phyloP scores from a whole-genome alignment of 2,113 vertebrate genomes.

The Thymallus thymallus region DNA sequence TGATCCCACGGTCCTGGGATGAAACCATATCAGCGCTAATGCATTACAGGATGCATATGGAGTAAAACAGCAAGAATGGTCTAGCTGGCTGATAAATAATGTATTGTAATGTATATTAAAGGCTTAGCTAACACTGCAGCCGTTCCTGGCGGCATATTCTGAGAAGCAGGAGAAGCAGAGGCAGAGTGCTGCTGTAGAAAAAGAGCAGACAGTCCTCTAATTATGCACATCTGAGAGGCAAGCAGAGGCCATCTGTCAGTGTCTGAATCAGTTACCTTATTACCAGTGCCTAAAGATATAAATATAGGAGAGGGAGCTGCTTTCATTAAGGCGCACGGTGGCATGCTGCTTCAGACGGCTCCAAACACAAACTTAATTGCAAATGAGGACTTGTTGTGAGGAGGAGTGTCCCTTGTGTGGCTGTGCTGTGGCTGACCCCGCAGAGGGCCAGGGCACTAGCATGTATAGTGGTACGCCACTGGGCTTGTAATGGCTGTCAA shows the following conservation, averaged over 20 bases:
- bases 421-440: conserved; percentile 30
- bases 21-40: conserved; percentile 68
- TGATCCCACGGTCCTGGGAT: conserved; percentile 67
- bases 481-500: conserved; percentile 51
- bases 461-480: conserved; percentile 27
- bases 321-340: conserved; percentile 69
- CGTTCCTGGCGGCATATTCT: conserved; percentile 52
- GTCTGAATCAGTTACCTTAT: conserved; percentile 76
- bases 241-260: conserved; percentile 77
- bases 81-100: conserved; percentile 74
- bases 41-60: conserved; percentile 71
- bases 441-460: conserved; percentile 46
- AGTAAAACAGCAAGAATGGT: conserved; percentile 66
- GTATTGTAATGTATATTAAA: conserved; percentile 77
- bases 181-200: conserved; percentile 56
- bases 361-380: conserved; percentile 70
- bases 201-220: conserved; percentile 68
- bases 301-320: conserved; percentile 71
- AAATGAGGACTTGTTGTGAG: conserved; percentile 62
- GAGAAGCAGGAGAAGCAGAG: conserved; percentile 39
- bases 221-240: conserved; percentile 74
- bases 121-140: conserved; percentile 53
- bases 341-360: conserved; percentile 62
- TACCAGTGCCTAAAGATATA: conserved; percentile 75
- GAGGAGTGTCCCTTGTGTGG: conserved; percentile 31